Conservation (phyloP, 2,888 invertebrate species). For the Pollenia angustigena region DNA sequence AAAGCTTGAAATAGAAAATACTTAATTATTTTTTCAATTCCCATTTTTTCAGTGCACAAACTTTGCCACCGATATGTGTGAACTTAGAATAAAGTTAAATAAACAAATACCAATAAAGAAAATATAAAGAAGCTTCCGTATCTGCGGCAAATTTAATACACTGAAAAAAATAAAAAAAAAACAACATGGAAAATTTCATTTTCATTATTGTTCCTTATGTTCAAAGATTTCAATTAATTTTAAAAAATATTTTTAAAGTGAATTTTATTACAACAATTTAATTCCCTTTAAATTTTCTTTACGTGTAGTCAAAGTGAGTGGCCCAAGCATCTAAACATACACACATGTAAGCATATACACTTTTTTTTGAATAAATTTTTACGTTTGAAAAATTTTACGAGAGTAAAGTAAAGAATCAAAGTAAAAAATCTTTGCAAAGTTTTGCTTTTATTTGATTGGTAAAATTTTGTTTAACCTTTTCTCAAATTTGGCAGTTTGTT, state of each 20-base stretch:
- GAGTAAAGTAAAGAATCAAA: conserved; percentile 82
- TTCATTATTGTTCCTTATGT: no score
- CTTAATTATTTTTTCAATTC: no score
- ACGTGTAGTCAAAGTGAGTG: neutral
- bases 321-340: conserved; percentile 13
- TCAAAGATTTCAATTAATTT: no score
- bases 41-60: neutral
- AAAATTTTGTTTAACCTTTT: neutral
- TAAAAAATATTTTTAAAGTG: no score
- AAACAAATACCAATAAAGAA: conserved; percentile 56
- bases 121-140: conserved; percentile 40
- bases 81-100: conserved; percentile 62
- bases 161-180: neutral
- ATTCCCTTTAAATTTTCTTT: neutral
- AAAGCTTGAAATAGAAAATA: no score
- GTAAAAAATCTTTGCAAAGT: conserved; percentile 73
- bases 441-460: conserved; percentile 22
- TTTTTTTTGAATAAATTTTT: conserved; percentile 80
- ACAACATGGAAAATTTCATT: no score
- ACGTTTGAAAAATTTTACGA: conserved; percentile 83
- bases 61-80: conserved; percentile 18
- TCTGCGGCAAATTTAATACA: neutral
- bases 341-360: conserved; percentile 42
- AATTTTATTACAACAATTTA: no score
- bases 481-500: neutral